Evolutionary conservation across 1,140 invertebrate genomes (phyloP).

Genomic region (Apis laboriosa): DNA sequence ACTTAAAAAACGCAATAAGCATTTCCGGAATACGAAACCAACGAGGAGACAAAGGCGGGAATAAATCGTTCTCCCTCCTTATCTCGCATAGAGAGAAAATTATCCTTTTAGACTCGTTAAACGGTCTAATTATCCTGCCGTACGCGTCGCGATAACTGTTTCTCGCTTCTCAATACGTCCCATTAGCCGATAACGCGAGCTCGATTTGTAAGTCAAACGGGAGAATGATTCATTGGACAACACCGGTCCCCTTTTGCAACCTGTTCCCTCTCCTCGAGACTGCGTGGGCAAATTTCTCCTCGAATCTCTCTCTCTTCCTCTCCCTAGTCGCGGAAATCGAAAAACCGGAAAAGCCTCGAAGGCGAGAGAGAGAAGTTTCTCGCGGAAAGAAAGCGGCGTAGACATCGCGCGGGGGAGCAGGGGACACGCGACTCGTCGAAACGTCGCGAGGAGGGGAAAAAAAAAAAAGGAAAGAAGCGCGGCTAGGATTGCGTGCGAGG

Average conservation of each 20-base stretch:
- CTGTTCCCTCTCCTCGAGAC: not conserved
- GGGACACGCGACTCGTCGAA: conserved; percentile 40
- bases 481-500: conserved; percentile 43
- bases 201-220: not conserved
- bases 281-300: too few species aligned
- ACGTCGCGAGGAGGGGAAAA: not conserved
- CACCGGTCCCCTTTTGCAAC: not conserved
- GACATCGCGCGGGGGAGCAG: too few species aligned
- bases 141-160: not conserved
- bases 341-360: conserved; percentile 18
- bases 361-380: not conserved
- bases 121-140: not conserved
- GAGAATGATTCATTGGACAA: not conserved
- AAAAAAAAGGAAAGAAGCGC: not conserved
- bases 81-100: not conserved
- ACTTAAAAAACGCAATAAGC: not conserved
- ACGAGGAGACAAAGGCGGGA: not conserved
- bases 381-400: conserved; percentile 18
- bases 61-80: not conserved
- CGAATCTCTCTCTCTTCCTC: too few species aligned
- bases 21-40: not conserved
- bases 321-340: not conserved
- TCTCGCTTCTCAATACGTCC: not conserved
- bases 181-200: not conserved
- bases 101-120: not conserved